Evolutionary conservation across 2,113 vertebrate genomes (phyloP), one percentile per base, ranked within the genome.

Genomic region (Channa argus): DNA sequence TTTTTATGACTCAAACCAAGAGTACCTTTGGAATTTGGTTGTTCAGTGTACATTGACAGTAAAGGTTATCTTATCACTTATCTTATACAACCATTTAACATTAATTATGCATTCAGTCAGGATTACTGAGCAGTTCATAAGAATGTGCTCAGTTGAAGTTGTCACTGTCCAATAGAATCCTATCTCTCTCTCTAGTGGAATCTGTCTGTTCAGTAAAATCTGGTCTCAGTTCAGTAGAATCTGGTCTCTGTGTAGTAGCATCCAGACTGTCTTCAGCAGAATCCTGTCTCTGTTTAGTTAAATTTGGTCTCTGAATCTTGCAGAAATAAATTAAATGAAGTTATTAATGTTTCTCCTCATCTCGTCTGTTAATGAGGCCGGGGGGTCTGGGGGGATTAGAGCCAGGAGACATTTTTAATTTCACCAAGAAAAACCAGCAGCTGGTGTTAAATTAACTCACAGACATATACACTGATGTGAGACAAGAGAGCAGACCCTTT

Each of bases 341-440:
- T 88, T 88, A 86, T 87, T 82, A 88, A 83, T 90, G 88, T 90
- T 77, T 63, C 83, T 2, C 74, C 52, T 9, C 33, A 5, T 73
- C 51, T 71, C 79, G 79, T 71, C 82, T 61, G 68, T 85, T 90
- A 87, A 90, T 90, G 78, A 86, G 86, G 46, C 64, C 33, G 34
- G 45, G 38, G 72, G 54, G 77, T 78, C 83, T 24, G 39, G 46
- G 53, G 69, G 86, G 85, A 86, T 90, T 88, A 90, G 39, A 71
- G 81, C 71, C 63, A 49, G 54, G 63, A 68, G 77, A 83, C 63
- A 5, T 44, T 87, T 85, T 87, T 87, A 63, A 88, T 88, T 86
- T 86, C 66, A 68, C 73, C 36, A 68, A 71, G 76, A 86, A 83
- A 80, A 81, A 68, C 69, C 71, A 75, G 63, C 86, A 88, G 82